Evolutionary conservation across 2,113 vertebrate species (phyloP).

Genomic region (Gobiocypris rarus): DNA sequence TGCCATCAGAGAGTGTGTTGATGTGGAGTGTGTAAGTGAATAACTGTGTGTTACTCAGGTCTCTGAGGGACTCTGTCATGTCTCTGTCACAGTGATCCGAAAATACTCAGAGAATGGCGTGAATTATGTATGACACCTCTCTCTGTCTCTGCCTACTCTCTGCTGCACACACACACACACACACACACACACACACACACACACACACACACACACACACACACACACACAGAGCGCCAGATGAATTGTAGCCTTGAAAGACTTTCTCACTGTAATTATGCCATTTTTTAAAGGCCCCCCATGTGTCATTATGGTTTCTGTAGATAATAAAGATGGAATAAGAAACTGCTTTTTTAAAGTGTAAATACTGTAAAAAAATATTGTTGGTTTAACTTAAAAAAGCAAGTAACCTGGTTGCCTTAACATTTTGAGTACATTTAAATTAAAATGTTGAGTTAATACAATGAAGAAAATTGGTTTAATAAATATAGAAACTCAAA

Average conservation of each 20-base stretch:
- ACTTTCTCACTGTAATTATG: not conserved
- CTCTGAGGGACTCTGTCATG: constrained; percentile 51
- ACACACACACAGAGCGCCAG: too few species aligned
- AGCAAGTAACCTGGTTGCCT: too few species aligned
- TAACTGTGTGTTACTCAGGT: constrained; percentile 15
- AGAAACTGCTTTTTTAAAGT: not conserved
- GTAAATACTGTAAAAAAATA: too few species aligned
- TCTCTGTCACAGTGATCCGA: constrained; percentile 53
- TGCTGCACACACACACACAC: constrained; percentile 9
- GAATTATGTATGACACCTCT: constrained; percentile 55
- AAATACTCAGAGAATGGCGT: constrained; percentile 55
- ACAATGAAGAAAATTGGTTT: too few species aligned
- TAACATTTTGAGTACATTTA: too few species aligned
- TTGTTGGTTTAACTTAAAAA: too few species aligned
- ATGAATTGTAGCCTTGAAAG: too few species aligned
- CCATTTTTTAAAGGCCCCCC: not conserved
- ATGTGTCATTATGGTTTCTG: not conserved
- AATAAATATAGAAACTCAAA: too few species aligned
- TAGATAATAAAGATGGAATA: not conserved
- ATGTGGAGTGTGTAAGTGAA: constrained; percentile 30
- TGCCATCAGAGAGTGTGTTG: constrained; percentile 11
- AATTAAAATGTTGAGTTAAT: too few species aligned
- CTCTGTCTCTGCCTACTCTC: constrained; percentile 38
- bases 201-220: too few species aligned
- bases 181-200: too few species aligned